These are phyloP conservation scores for Anodontia alba DNA, from an alignment of 2,888 invertebrate genomes.

Conservation along the genomic window DNA sequence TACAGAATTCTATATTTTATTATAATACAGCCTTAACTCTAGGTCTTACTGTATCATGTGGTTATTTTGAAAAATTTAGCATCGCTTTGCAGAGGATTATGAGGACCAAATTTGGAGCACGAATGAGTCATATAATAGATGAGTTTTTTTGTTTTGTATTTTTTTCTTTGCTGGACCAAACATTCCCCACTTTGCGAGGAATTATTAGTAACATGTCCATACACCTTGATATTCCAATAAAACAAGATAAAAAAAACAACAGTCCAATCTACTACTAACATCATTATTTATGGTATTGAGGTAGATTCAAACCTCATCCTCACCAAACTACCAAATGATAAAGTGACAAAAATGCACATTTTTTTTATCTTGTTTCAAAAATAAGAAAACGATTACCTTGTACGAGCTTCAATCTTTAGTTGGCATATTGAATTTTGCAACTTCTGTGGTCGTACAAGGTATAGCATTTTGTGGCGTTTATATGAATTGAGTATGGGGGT, in stretches of 20 bases:
- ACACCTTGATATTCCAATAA: neutral
- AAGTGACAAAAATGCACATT: neutral
- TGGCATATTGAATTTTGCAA: constrained; percentile 23
- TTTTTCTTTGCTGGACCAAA: no score
- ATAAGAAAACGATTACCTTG: constrained; percentile 14
- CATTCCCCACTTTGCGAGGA: no score
- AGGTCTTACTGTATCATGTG: neutral
- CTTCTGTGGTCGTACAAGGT: neutral
- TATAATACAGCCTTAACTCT: no score
- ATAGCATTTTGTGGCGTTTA: neutral
- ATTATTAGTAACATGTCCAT: no score
- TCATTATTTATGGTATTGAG: neutral
- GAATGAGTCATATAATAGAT: no score
- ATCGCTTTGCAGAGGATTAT: no score
- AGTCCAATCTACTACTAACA: no score
- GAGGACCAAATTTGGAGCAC: no score
- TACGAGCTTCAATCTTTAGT: constrained; percentile 26
- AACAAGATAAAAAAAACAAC: neutral
- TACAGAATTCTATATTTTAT: neutral
- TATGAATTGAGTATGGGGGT: constrained; percentile 10
- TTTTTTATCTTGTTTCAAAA: neutral
- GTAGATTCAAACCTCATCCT: neutral
- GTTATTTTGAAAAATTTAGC: no score
- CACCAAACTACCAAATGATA: no score
- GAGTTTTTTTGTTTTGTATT: no score